Base-by-base conservation (phyloP, 2,797 vertebrate genomes). In the Coilia nasus region DNA sequence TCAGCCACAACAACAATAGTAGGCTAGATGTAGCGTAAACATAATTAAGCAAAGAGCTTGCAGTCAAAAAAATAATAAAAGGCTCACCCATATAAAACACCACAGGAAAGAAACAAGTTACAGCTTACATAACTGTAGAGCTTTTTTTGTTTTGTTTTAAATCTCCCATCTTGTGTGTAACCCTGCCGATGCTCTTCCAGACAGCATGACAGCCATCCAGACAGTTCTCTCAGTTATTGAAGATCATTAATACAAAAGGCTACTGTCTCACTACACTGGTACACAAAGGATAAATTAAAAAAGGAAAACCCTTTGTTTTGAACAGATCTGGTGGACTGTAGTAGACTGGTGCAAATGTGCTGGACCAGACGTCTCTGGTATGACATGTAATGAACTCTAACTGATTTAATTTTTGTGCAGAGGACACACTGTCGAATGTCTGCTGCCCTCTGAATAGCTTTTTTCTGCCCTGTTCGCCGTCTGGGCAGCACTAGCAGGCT, bases 371-470 rank as follows among this genome's bases (percentile, higher is more conserved):
- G 14, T 15, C 71, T 78, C 17, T 44, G 35, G 71, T 41, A 78
- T 78, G 31, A 35, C 9, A 44, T 78, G 14, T 78, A 78, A 78
- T 78, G 19, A 78, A 78, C 35, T 64, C 60, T 44, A 7, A 44
- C 71, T 78, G 71, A 78, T 78, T 78, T 78, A 31, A 78, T 78
- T 75, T 75, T n/a, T 41, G 17, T 44, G 31, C 44, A 78, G 71
- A 78, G 71, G 35, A 78, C 71, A 44, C 41, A 17, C 6, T 1
- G 71, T 78, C 71, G 44, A 78, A 78, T 44, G 71, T 44, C 71
- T 44, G 19, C 71, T 44, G 71, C 71, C 64, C 64, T 71, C 64
- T 71, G 64, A 71, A 71, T 71, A 25, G 64, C 64, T 71, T n/a
- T 64, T 31, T 71, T 31, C 64, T 35, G 64, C 64, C 64, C 15